Base-by-base conservation (phyloP, 2,888 invertebrate genomes). In the Plusia festucae region DNA sequence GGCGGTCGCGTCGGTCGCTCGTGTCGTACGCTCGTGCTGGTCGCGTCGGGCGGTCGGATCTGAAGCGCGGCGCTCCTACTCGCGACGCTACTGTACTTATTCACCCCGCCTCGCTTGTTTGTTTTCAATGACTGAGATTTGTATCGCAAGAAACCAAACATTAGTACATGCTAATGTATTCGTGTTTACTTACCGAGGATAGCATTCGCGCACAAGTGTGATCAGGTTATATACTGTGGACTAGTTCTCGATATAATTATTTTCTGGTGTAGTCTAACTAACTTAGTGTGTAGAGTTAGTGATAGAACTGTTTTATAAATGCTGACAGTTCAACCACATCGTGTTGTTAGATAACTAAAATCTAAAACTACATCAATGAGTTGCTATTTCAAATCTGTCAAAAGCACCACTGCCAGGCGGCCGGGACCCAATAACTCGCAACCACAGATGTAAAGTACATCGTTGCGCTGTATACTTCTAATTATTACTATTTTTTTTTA, bases 121-220 rank as follows among this genome's bases (percentile, higher is more conserved):
- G 65, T 54, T 69, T 60, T 60, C 63, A 63, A 63, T 68, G 69
- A 69, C 18, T 16, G 49, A 60, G 59, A 68, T 59, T 56, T 68
- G 56, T 56, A 57, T 63, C 58, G 55, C 8, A 24, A 34, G 56
- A 20, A 24, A 34, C 11, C 24, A 16, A 51, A 53, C 54, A 34
- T 62, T 61, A 54, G 44, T 51, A 27, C 20, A 20, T 11, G 46
- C 18, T 54, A 20, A 46, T 57, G 44, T 61, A 49, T 34, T 49
- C 32, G 59, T 52, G 24, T 24, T 22, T 52, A 52, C 24, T 22
- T 24, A 24, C n/a, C 5, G 24, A 24, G 13, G 15, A 24, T 15
- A 24, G 22, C 15, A 49, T 20, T 20, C 18, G 18, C 18, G 7
- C 18, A 11, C 20, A 1, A 11, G 46, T 9, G 20, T 3, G 18